Conservation (phyloP, 1,140 invertebrate species). For the Drosophila aff. region DNA sequence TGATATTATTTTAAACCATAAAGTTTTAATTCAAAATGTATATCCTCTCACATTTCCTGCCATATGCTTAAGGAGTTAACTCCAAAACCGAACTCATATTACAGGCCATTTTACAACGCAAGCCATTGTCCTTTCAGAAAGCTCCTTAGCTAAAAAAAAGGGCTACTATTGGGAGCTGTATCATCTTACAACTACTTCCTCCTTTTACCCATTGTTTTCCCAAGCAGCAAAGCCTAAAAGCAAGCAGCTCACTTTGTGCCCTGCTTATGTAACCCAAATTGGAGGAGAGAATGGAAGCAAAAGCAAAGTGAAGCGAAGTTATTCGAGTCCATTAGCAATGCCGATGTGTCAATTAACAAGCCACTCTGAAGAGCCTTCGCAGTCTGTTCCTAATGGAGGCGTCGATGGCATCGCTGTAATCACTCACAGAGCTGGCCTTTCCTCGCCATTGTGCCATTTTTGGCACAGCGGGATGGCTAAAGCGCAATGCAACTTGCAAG, state of each 20-base stretch:
- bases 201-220: constrained; percentile 32
- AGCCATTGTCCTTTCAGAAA: constrained; percentile 13
- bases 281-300: constrained; percentile 3
- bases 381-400: constrained; percentile 69
- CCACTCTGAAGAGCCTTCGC: constrained; percentile 49
- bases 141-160: constrained; percentile 1
- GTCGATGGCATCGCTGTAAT: constrained; percentile 30
- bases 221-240: constrained; percentile 32
- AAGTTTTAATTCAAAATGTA: background rate
- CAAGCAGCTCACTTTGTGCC: constrained; percentile 11
- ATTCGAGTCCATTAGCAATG: constrained; percentile 69
- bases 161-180: background rate
- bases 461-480: constrained; percentile 59
- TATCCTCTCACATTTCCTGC: background rate
- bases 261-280: constrained; percentile 47
- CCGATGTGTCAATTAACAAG: constrained; percentile 59
- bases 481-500: constrained; percentile 66
- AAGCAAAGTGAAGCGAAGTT: constrained; percentile 9
- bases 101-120: background rate
- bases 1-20: no score
- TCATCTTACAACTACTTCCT: constrained; percentile 22
- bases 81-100: background rate
- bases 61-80: background rate
- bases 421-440: constrained; percentile 3
- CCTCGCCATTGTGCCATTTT: constrained; percentile 66